Evolutionary conservation across 1,140 invertebrate genomes (phyloP).

Genomic region (Pseudomyrmex dendroicus): DNA sequence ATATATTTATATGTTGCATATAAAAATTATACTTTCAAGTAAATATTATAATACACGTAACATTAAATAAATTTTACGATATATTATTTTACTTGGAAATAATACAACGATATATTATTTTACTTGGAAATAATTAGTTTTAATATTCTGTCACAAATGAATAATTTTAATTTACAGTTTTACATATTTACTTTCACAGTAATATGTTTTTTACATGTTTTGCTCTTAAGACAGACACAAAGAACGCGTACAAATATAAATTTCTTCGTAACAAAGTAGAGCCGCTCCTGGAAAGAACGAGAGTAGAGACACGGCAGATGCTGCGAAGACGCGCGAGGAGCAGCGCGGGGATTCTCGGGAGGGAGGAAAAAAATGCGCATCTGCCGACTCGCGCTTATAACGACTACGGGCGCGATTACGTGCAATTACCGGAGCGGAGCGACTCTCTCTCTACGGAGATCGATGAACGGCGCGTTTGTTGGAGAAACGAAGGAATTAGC

Average conservation of each 20-base stretch:
- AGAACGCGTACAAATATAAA: too few species aligned
- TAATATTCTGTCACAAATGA: background rate
- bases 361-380: conserved; percentile 59
- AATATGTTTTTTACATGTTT: background rate
- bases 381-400: conserved; percentile 71
- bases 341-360: background rate
- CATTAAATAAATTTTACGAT: too few species aligned
- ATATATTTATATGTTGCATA: background rate
- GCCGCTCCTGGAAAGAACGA: conserved; percentile 40
- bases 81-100: background rate
- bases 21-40: background rate
- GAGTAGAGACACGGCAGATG: conserved; percentile 48
- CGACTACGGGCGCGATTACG: conserved; percentile 75
- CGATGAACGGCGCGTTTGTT: conserved; percentile 72
- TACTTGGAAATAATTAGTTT: background rate
- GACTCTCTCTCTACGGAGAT: conserved; percentile 63
- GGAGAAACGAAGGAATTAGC: conserved; percentile 51
- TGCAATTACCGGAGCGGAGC: conserved; percentile 71
- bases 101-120: background rate
- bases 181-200: background rate
- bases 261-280: too few species aligned
- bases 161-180: background rate
- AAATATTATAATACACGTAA: background rate
- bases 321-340: background rate
- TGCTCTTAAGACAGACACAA: background rate